Base-by-base conservation (phyloP, 2,888 invertebrate genomes). In the Lydus trimaculatus region DNA sequence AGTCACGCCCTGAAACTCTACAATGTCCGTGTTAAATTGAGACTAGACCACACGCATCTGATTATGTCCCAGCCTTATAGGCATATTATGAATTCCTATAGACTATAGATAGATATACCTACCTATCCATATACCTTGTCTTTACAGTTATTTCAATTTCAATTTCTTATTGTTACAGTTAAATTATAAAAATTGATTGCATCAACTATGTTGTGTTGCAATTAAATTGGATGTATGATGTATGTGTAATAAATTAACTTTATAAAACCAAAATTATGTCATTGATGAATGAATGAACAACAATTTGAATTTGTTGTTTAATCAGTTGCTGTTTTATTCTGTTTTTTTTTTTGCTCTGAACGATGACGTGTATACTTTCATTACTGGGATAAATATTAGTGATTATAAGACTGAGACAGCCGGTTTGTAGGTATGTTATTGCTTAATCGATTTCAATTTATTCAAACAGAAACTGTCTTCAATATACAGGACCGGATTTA, bases 21-120 rank as follows among this genome's bases (percentile, higher is more conserved):
- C 70, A 70, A 73, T 71, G 74, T 66, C 70, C 69, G 72, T 69
- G 67, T 73, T 71, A 74, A 75, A 75, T 71, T 69, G 66, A 72
- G 75, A 75, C 72, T 73, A 76, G 76, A 76, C 76, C 76, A 76
- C 76, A 76, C 75, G 72, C 70, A 74, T 72, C 72, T 65, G 74
- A 76, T 72, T 72, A 73, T 70, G 69, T 70, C 73, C 68, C 69
- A 70, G 17, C 74, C 76, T 69, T 67, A 65, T 52, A 63, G 75
- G 72, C n/a, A n/a, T n/a, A n/a, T n/a, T n/a, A n/a, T n/a, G n/a
- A n/a, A n/a, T n/a, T n/a, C n/a, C n/a, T n/a, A n/a, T n/a, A n/a
- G n/a, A n/a, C n/a, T n/a, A n/a, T n/a, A n/a, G n/a, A n/a, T n/a
- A n/a, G n/a, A n/a, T 71, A 70, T 48, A 69, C 66, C 66, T 60